Base-by-base conservation (phyloP, 2,888 invertebrate species). In the Entomobrya multifasciata region DNA sequence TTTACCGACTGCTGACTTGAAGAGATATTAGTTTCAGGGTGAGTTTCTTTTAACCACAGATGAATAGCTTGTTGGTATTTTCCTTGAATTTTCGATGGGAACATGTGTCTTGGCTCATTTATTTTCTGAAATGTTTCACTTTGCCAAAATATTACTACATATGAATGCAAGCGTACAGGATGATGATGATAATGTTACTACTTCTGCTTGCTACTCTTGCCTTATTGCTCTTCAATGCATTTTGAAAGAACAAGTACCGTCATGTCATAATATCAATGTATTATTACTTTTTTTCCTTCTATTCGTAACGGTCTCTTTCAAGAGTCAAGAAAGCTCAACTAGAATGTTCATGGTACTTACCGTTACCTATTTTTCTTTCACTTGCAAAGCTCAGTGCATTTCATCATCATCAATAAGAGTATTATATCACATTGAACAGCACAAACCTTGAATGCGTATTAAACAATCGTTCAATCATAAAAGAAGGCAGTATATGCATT, bases 101-200 rank as follows among this genome's bases (percentile, higher is more conserved):
- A 76, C 86, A 88, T 88, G 88, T 88, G 86, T 88, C 79, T 67
- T 82, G 88, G 88, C 83, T 86, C 88, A 88, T 88, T 88, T 88
- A 88, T 79, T 86, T 65, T 65, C 79, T 78, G 88, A 86, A 86
- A 88, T 83, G 88, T 83, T 79, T 86, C 86, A 81, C 70, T 85
- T 72, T 79, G 85, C 85, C 85, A 85, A 85, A 85, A 85, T 84
- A 76, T 77, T 70, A 36, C 62, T 78, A 52, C 15, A 30, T 76
- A 36, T 10, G 10, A 4, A 49, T 36, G 36, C 62, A 36, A 6
- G 36, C 36, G 8, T 36, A 36, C 36, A 8, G 36, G 8, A 36
- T 36, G 70, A 25, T 70, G 70, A 25, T 70, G 15, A 70, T 67
- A 41, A 36, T 67, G 22, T 4, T 5, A 44, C 49, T 47, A 70